Evolutionary conservation across 2,888 invertebrate genomes (phyloP).

Genomic region (Perizoma affinitatum): DNA sequence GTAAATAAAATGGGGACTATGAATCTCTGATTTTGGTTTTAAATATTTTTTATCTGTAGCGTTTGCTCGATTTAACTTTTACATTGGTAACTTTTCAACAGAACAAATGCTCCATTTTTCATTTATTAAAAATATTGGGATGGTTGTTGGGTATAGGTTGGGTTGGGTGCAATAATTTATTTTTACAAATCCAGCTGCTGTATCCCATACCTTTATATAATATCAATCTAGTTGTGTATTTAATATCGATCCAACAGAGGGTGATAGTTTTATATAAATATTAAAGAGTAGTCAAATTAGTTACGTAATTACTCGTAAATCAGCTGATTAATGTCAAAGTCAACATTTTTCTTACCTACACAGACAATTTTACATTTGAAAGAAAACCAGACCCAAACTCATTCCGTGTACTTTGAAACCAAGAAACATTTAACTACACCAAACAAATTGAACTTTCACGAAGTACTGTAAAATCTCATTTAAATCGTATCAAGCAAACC

Average conservation of each 20-base stretch:
- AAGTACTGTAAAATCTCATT: conserved; percentile 37
- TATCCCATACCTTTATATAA: no score
- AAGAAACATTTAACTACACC: conserved; percentile 29
- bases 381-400: conserved; percentile 12
- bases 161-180: neutral
- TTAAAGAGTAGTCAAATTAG: no score
- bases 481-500: conserved; percentile 36
- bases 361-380: neutral
- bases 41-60: conserved; percentile 12
- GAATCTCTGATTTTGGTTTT: conserved; percentile 13
- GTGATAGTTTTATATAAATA: no score
- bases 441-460: conserved; percentile 38
- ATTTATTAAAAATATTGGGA: neutral
- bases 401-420: conserved; percentile 24
- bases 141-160: neutral
- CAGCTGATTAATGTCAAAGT: no score
- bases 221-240: no score
- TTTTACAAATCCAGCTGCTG: neutral
- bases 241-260: no score
- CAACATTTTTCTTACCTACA: no score
- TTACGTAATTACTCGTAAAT: no score
- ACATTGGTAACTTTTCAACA: conserved; percentile 3
- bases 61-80: no score
- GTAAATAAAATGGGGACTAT: conserved; percentile 7
- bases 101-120: neutral